Evolutionary conservation across 2,888 invertebrate genomes (phyloP).

Genomic region (Euphydryas editha): DNA sequence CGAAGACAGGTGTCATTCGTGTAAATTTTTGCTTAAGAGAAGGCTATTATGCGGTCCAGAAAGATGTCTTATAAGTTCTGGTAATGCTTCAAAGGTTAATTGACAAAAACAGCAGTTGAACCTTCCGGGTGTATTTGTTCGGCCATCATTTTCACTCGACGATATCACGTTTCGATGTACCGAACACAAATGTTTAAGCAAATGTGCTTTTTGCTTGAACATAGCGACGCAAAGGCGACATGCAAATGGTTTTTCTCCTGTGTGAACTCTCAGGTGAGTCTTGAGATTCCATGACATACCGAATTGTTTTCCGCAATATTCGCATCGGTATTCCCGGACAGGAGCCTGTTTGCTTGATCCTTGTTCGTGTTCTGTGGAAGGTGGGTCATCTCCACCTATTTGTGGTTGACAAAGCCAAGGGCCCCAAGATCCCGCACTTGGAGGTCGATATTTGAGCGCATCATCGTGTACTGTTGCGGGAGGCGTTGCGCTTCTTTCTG

Average conservation of each 20-base stretch:
- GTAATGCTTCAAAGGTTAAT: slow-evolving; percentile 92
- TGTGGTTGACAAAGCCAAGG: slow-evolving; percentile 87
- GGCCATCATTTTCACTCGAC: slow-evolving; percentile 89
- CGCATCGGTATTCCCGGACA: slow-evolving; percentile 93
- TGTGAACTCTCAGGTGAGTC: slow-evolving; percentile 93
- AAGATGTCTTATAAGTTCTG: slow-evolving; percentile 93
- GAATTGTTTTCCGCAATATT: slow-evolving; percentile 95
- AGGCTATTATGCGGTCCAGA: slow-evolving; percentile 95
- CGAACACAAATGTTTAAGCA: slow-evolving; percentile 93
- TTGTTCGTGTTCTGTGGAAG: slow-evolving; percentile 78
- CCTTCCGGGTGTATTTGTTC: slow-evolving; percentile 84
- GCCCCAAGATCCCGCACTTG: slow-evolving; percentile 88
- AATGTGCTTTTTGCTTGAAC: slow-evolving; percentile 96
- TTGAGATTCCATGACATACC: slow-evolving; percentile 97
- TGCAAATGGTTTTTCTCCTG: slow-evolving; percentile 95
- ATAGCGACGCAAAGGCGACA: slow-evolving; percentile 94
- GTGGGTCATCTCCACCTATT: slow-evolving; percentile 81
- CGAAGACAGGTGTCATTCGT: slow-evolving; percentile 84
- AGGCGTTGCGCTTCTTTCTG: slow-evolving; percentile 85
- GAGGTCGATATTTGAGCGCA: slow-evolving; percentile 85
- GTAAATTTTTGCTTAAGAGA: slow-evolving; percentile 93
- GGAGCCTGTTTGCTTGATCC: slow-evolving; percentile 85
- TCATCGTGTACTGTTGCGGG: slow-evolving; percentile 83
- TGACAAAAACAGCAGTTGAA: slow-evolving; percentile 96
- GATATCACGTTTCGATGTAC: slow-evolving; percentile 95